Evolutionary conservation across 2,797 vertebrate species (phyloP), one percentile per base, ranked within the genome.

Genomic region (Luscinia luscinia): DNA sequence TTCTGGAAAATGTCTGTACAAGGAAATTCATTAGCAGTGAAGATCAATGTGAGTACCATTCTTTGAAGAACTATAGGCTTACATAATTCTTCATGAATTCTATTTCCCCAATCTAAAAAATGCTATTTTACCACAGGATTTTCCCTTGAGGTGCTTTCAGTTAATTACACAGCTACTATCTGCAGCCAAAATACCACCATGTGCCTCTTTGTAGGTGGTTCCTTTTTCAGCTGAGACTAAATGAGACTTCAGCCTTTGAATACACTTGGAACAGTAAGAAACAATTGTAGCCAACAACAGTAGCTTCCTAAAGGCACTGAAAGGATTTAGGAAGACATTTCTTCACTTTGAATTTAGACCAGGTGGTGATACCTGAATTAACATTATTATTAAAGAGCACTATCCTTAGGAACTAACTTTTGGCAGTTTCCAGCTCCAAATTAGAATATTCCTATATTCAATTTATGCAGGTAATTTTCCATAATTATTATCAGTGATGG

Each of bases 381-480:
- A 12, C 26, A 22, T 75, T 74, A 62, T 72, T 85, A 59, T 76
- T 92, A 48, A 85, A 58, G 55, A 63, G 30, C 28, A 59, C 19
- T 24, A 49, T 59, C 48, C 68, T 92, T 79, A 78, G 40, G 49
- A 94, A 57, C 9, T 49, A 59, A 27, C 68, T 84, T 91, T 84
- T 64, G 41, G 24, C 69, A 90, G 38, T 59, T 91, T 81, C 62
- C 88, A 79, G 66, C 32, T 89, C 38, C 70, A 84, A 91, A 94
- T 79, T 57, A 90, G 48, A 91, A 66, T 77, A 86, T 55, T 90
- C 36, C 16, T 82, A 38, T 73, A 70, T 67, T 84, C 32, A 91
- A 66, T 76, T 94, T 84, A 86, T 62, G 68, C 70, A 88, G 32
- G 52, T 86, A 76, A 63, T 93, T 93, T 88, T 74, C 63, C 20